These are phyloP conservation scores for Bacillus rossius DNA, from an alignment of 1,140 invertebrate species.

Conservation along the genomic window DNA sequence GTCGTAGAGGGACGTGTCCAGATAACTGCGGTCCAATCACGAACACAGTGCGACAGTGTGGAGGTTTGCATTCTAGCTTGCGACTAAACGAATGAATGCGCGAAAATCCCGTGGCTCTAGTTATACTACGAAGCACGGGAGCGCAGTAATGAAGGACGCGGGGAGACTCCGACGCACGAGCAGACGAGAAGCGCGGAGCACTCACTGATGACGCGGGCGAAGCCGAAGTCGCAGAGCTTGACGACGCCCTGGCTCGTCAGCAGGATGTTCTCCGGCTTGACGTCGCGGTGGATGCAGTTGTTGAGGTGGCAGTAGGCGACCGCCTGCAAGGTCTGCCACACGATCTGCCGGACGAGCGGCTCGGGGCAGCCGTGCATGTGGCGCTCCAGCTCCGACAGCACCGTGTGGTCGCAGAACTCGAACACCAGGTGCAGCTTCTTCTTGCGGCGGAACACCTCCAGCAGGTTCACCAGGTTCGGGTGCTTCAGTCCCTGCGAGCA, in stretches of 20 bases:
- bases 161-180: too few relatives aligned
- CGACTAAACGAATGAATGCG: too few relatives aligned
- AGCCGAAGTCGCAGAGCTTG: conserved; percentile 98
- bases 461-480: conserved; percentile 93
- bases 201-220: conserved; percentile 94
- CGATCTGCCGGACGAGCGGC: conserved; percentile 81
- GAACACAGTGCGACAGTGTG: too few relatives aligned
- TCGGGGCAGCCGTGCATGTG: conserved; percentile 82
- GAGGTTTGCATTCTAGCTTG: too few relatives aligned
- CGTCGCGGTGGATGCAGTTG: conserved; percentile 94
- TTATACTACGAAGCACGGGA: too few relatives aligned
- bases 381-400: conserved; percentile 93
- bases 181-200: too few relatives aligned
- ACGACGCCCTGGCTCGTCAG: conserved; percentile 91
- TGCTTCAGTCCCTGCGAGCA: conserved; percentile 90
- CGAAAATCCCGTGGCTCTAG: too few relatives aligned
- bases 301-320: conserved; percentile 95
- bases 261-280: conserved; percentile 98
- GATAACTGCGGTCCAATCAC: too few relatives aligned
- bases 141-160: too few relatives aligned
- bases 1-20: too few relatives aligned
- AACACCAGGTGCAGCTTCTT: conserved; percentile 96
- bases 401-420: conserved; percentile 96
- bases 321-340: conserved; percentile 93
- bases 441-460: conserved; percentile 97